Percentiles rank a stretch among this genome's conserved stretches.
Conservation (phyloP, 2,113 vertebrate genomes). For the Phocoena sinus region DNA sequence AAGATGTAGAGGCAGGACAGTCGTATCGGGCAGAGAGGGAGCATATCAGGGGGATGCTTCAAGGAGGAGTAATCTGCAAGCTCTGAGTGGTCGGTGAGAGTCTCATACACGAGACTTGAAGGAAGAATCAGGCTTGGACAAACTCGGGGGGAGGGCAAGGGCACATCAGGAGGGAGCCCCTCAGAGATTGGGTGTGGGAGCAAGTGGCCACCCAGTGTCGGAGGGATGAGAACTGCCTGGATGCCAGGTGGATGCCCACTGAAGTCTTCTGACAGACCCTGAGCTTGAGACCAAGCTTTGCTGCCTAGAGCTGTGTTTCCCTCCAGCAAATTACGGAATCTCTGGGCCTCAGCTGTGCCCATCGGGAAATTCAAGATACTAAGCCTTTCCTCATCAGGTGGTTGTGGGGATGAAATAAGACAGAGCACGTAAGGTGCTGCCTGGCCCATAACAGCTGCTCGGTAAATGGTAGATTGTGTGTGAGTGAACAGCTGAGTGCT, state of each 20-base stretch:
- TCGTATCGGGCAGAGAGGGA: not conserved
- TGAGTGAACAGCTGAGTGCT: not conserved
- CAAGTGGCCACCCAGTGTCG: too few species aligned
- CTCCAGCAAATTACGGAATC: not conserved
- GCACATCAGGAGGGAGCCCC: not conserved
- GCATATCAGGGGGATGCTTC: not conserved
- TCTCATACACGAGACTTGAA: not conserved
- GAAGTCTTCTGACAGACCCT: not conserved
- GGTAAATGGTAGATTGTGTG: not conserved
- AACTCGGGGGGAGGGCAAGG: too few species aligned
- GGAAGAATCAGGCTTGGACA: not conserved
- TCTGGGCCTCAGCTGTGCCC: not conserved
- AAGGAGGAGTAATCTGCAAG: not conserved
- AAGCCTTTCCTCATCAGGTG: not conserved
- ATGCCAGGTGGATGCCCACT: not conserved
- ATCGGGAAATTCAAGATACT: not conserved
- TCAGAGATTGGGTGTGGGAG: not conserved
- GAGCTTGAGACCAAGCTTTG: not conserved
- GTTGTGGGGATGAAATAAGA: not conserved
- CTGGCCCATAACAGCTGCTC: not conserved
- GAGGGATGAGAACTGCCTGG: not conserved
- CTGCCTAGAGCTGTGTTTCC: not conserved
- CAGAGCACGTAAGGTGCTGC: not conserved
- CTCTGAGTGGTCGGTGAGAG: not conserved
- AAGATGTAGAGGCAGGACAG: not conserved